Conservation (phyloP, 2,113 vertebrate genomes). For the Phaethon lepturus region DNA sequence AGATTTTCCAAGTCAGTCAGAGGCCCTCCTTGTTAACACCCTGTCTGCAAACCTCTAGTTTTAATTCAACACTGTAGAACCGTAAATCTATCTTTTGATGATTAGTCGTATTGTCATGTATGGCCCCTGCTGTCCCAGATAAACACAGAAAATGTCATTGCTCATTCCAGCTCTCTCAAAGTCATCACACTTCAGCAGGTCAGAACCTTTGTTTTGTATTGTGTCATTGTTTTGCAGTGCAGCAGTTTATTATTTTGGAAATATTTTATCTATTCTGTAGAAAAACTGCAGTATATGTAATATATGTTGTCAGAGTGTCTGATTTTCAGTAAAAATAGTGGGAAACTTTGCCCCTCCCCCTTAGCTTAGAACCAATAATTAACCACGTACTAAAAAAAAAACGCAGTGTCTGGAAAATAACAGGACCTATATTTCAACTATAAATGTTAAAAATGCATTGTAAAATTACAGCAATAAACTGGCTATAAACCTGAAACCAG, state of each 20-base stretch:
- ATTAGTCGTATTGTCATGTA: background rate
- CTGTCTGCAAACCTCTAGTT: background rate
- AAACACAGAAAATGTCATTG: background rate
- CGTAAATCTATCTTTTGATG: background rate
- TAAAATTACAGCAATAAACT: background rate
- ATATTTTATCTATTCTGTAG: background rate
- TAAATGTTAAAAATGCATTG: background rate
- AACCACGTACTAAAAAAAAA: background rate
- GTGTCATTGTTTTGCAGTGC: background rate
- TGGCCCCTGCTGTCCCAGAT: background rate
- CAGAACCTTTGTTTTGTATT: background rate
- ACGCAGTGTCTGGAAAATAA: background rate
- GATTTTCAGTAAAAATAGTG: background rate
- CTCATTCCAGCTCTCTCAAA: background rate
- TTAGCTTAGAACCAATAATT: background rate
- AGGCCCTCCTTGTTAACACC: fast-evolving
- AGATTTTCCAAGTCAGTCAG: background rate
- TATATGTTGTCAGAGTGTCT: background rate
- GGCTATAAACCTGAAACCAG: background rate
- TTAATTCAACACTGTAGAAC: background rate
- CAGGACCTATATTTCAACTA: background rate
- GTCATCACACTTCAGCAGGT: background rate
- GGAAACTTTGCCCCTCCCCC: background rate
- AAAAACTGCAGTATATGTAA: background rate
- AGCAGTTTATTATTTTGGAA: background rate